Conservation (phyloP, 2,113 vertebrate genomes). For the Seriola dumerili region DNA sequence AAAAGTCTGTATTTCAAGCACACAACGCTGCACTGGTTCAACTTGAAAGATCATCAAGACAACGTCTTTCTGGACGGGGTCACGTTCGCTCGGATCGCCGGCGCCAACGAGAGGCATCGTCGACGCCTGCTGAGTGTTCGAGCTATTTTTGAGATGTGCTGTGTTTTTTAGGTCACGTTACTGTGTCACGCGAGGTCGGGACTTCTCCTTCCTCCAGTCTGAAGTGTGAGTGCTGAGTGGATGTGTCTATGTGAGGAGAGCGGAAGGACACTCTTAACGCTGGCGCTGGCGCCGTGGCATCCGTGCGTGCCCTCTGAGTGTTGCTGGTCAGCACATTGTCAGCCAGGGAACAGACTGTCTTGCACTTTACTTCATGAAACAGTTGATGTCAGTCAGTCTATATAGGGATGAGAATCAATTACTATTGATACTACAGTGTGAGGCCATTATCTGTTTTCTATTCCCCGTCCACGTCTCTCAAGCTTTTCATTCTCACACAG, state of each 20-base stretch:
- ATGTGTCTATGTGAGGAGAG: constrained; percentile 18
- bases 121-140: not conserved
- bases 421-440: not conserved
- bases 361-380: constrained; percentile 28
- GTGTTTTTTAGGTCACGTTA: constrained; percentile 40
- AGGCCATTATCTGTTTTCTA: not conserved
- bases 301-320: constrained; percentile 5
- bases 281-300: constrained; percentile 37
- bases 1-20: not conserved
- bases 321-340: constrained; percentile 53
- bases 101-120: not conserved
- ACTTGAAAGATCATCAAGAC: not conserved
- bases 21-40: not conserved
- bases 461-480: not conserved
- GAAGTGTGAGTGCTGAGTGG: constrained; percentile 37
- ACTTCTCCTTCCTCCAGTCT: constrained; percentile 55
- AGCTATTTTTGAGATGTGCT: constrained; percentile 36
- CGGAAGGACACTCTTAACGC: constrained; percentile 47
- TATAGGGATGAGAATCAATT: constrained; percentile 10
- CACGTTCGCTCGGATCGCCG: not conserved
- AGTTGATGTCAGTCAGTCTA: not conserved
- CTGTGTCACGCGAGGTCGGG: constrained; percentile 36
- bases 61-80: not conserved
- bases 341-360: constrained; percentile 15
- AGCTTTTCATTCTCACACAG: not conserved